Percentiles rank a stretch among this genome's conserved stretches.
These are phyloP conservation scores for Caenorhabditis afra DNA, from an alignment of 2,888 invertebrate genomes.

Conservation along the genomic window DNA sequence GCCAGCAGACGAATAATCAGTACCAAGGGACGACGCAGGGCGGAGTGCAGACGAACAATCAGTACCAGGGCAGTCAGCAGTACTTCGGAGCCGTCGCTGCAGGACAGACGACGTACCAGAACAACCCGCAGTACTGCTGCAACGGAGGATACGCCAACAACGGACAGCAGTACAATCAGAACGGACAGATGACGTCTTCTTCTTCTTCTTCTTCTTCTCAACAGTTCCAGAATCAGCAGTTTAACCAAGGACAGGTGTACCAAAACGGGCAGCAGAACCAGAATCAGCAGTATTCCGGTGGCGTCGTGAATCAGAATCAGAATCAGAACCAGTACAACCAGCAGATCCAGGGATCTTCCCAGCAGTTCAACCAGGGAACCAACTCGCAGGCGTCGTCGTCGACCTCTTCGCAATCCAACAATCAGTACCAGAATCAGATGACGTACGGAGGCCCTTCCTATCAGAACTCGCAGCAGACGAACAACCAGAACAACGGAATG, in stretches of 20 bases:
- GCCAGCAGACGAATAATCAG: conserved; percentile 16
- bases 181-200: too few species aligned
- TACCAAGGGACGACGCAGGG: conserved; percentile 39
- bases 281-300: neutral
- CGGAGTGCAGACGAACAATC: conserved; percentile 27
- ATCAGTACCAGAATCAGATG: conserved; percentile 17
- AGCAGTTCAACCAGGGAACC: conserved; percentile 11
- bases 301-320: conserved; percentile 9
- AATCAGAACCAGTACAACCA: conserved; percentile 15
- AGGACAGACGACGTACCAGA: conserved; percentile 20
- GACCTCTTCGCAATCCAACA: neutral
- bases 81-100: conserved; percentile 25
- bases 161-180: neutral
- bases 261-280: neutral
- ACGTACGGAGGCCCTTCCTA: neutral
- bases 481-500: conserved; percentile 38
- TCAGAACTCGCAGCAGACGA: conserved; percentile 13
- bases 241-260: neutral
- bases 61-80: conserved; percentile 36
- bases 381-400: too few species aligned
- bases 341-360: conserved; percentile 11
- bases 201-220: neutral
- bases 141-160: neutral
- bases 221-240: neutral
- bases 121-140: neutral